Base-by-base conservation (phyloP, 2,113 vertebrate species). In the Felis catus region DNA sequence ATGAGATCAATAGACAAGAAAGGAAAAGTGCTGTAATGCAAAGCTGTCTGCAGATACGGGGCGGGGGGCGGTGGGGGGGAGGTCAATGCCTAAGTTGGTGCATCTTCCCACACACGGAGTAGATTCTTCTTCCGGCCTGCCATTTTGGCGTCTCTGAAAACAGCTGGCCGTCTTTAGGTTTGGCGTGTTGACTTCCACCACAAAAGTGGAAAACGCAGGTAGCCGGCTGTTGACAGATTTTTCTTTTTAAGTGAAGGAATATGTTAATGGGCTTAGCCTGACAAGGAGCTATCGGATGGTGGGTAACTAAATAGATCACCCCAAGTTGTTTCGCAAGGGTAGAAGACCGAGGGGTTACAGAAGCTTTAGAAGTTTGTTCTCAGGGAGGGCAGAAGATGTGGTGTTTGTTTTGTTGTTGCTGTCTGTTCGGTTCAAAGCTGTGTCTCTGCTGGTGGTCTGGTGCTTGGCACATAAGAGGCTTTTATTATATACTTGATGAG, bases 231-330 rank as follows among this genome's bases (percentile, higher is more conserved):
- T 82, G 33, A 92, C 19, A 82, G 71, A 82, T 66, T 80, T 89
- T 87, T 39, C 21, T 94, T 90, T 95, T 81, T 23, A 95, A 97
- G 80, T 51, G 41, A 88, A 96, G 88, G 74, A 66, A 12, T 87
- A 88, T 96, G 94, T 78, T 88, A 96, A 97, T 97, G 95, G 97
- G 83, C 90, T 95, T 94, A 87, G 87, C 74, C 93, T 96, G 87
- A 90, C 87, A 41, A 88, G 36, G 87, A 74, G 45, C 94, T 82
- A 11, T 89, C 58, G 55, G 84, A 92, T 90, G 70, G 58, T 78
- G 25, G 74, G 51, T 88, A 55, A 53, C 78, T 76, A 92, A 94
- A 65, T 94, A 88, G 95, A 96, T 97, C 95, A 96, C 82, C 87
- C 82, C 73, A 61, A 83, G 58, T 96, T 92, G 41, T 41, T 70